Base-by-base conservation (phyloP, 1,140 invertebrate genomes). In the Cyclargus thomasi region DNA sequence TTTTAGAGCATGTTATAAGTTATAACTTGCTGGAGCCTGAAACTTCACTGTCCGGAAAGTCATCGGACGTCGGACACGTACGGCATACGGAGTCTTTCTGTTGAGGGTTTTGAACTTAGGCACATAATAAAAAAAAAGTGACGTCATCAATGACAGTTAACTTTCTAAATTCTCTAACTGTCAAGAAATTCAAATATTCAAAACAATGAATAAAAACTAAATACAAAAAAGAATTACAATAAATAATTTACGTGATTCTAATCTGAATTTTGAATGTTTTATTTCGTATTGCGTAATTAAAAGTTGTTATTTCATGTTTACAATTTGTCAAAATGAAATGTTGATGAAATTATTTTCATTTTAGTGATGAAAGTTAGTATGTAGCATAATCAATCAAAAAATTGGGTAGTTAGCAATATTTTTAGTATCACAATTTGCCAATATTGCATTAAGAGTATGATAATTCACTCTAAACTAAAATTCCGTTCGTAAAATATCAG, bases 121-220 rank as follows among this genome's bases (percentile, higher is more conserved):
- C n/a, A n/a, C n/a, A n/a, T n/a, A 39, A 47, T 17, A 53, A 18
- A 65, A 59, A 59, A 18, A 68, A 62, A n/a, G 7, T 53, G 2
- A 67, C 4, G 8, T 53, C 29, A 35, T 3, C 8, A 35, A 10
- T 10, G 14, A 18, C 55, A 59, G 3, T 20, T 8, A 59, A 10
- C 10, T 18, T 59, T 20, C 17, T 8, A 8, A 35, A 3, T 8
- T 35, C 29, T 5, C 3, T 8, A 35, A 35, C 29, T 35, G 29
- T 35, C 29, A 8, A 3, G 14, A 47, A 8, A 47, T 47, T 47
- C 39, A 47, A 47, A 47, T 47, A 14, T 47, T 47, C 39, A 14
- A 16, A 47, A 47, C 39, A 47, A n/a, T 2, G 8, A 47, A 14
- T 47, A 0, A 14, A 14, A 47, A 5, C 8, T 35, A 3, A 35